Base-by-base conservation (phyloP, 2,888 invertebrate species). In the Phyto melanocephala region DNA sequence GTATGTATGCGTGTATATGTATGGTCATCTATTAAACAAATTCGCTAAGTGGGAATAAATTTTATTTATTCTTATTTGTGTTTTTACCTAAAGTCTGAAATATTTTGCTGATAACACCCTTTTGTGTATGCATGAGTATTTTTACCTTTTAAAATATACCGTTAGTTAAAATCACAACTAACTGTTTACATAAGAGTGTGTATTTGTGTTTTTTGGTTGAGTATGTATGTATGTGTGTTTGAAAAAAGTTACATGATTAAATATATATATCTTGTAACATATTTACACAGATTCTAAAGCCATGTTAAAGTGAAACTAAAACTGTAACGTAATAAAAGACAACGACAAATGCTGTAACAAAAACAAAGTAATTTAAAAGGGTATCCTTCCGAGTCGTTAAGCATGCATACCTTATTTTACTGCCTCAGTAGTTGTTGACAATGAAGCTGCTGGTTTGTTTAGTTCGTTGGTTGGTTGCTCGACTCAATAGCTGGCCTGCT, bases 301-400 rank as follows among this genome's bases (percentile, higher is more conserved):
- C 62, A 77, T 52, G 33, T 28, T 28, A 28, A 45, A 67, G 65
- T 52, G 60, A 24, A 67, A 45, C n/a, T 63, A 40, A 8, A 60
- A 74, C 13, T 28, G 50, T 50, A 60, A 52, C 28, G 52, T 54
- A 35, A 47, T 50, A 22, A 11, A 68, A 56, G 74, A 62, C 52
- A 63, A 47, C 15, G 52, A 45, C 15, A 68, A 33, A 28, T 3
- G 6, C 33, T 75, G 62, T 15, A 56, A 70, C 22, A 75, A 58
- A 80, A 76, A 76, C 58, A 76, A 76, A 62, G 63, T 37, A 78
- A 81, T 77, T 74, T 81, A 78, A 78, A 75, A 65, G 74, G 63
- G 63, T 75, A 75, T 78, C 79, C 83, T 74, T 81, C 75, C 81
- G 71, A 72, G 67, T 71, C 75, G 81, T 80, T 72, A 68, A 67